These are phyloP conservation scores for Orthosia gothica DNA, from an alignment of 2,888 invertebrate genomes.

Conservation along the genomic window DNA sequence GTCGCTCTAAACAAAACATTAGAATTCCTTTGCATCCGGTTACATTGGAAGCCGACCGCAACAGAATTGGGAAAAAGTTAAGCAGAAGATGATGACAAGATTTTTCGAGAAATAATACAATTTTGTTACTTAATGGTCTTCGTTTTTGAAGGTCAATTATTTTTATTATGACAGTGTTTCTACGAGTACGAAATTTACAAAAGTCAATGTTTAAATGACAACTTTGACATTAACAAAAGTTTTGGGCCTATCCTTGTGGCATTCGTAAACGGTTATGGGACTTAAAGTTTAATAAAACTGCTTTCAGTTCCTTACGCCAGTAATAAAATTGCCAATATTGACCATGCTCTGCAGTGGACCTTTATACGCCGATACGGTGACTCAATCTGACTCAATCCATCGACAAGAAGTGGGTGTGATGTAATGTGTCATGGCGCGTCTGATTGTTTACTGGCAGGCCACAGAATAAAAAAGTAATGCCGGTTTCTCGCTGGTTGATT, in stretches of 20 bases:
- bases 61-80: too few relatives aligned
- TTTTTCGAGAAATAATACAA: too few relatives aligned
- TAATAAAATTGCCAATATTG: neutral
- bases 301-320: neutral
- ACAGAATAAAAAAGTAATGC: constrained; percentile 13
- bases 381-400: constrained; percentile 29
- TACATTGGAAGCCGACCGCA: too few relatives aligned
- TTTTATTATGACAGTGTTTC: too few relatives aligned
- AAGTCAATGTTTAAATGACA: neutral
- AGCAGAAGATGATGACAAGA: too few relatives aligned
- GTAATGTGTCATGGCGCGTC: constrained; percentile 34
- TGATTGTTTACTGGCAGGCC: constrained; percentile 30
- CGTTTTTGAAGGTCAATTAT: too few relatives aligned
- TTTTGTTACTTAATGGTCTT: too few relatives aligned
- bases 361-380: constrained; percentile 1
- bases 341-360: neutral
- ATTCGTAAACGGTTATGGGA: neutral
- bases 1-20: neutral
- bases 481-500: constrained; percentile 16
- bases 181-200: neutral
- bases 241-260: neutral
- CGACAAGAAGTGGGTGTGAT: constrained; percentile 27
- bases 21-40: neutral
- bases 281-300: too few relatives aligned
- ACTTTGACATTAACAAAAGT: neutral